A percentile compares a stretch with the other conserved stretches of the same genome.
Evolutionary conservation across 2,797 vertebrate species (phyloP).

Genomic region (Lacerta bilineata): DNA sequence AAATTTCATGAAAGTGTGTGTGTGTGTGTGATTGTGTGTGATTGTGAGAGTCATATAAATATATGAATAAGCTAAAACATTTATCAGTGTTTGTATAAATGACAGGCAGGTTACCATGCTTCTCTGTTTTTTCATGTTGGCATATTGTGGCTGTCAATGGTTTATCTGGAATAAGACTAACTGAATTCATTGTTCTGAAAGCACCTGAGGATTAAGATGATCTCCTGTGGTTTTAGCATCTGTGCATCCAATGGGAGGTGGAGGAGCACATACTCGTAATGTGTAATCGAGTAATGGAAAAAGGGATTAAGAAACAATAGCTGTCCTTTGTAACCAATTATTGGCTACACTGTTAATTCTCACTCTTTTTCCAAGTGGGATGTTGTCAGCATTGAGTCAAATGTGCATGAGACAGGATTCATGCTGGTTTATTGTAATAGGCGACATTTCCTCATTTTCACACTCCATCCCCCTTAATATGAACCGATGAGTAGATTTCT

Average conservation of each 20-base stretch:
- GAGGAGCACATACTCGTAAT: constrained; percentile 50
- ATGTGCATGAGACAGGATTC: not conserved
- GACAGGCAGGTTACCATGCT: constrained; percentile 14
- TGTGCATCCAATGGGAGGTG: constrained; percentile 64
- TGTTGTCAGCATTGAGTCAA: constrained; percentile 51
- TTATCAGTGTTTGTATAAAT: constrained; percentile 45
- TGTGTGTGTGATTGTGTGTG: no score
- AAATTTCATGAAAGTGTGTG: constrained; percentile 42
- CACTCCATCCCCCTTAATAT: not conserved
- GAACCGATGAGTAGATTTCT: not conserved
- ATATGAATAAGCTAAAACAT: constrained; percentile 38
- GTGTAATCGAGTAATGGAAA: constrained; percentile 65
- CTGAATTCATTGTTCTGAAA: constrained; percentile 66
- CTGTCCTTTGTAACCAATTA: constrained; percentile 60
- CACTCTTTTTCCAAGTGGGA: constrained; percentile 42
- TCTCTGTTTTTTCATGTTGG: constrained; percentile 51
- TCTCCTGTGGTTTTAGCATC: constrained; percentile 74
- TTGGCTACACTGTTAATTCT: constrained; percentile 53
- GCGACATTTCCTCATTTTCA: not conserved
- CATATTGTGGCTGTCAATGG: constrained; percentile 56
- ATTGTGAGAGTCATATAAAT: no score
- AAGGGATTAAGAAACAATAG: constrained; percentile 65
- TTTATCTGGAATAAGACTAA: constrained; percentile 66
- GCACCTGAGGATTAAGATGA: constrained; percentile 71
- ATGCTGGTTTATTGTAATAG: not conserved